phyloP scores from a whole-genome alignment of 2,888 invertebrate species.

The Blastobasis adustella region DNA sequence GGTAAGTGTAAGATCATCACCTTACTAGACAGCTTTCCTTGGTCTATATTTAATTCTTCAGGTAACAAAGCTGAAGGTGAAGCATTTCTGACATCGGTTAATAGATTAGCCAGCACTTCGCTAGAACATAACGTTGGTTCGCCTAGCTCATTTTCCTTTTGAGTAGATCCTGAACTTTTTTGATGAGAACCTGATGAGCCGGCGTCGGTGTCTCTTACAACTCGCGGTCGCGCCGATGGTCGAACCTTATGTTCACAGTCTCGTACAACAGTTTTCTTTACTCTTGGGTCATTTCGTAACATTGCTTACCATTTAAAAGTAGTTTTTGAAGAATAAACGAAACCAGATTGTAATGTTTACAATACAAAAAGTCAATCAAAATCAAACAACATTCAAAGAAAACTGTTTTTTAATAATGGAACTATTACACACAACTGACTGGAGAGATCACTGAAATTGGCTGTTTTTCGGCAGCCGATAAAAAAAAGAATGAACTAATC shows the following conservation, averaged over 20 bases:
- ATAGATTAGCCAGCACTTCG: slow-evolving; percentile 48
- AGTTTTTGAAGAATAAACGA: too few species aligned
- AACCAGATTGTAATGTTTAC: too few species aligned
- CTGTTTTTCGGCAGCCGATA: too few species aligned
- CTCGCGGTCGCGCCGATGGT: slow-evolving; percentile 23
- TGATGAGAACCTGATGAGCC: slow-evolving; percentile 18
- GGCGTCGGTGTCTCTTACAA: slow-evolving; percentile 33
- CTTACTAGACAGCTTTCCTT: slow-evolving; percentile 33
- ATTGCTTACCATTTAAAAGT: slow-evolving; percentile 14
- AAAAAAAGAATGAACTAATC: too few species aligned
- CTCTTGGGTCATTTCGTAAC: slow-evolving; percentile 42
- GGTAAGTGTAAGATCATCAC: slow-evolving; percentile 23
- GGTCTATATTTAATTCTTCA: slow-evolving; percentile 37
- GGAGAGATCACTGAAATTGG: too few species aligned
- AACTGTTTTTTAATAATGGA: too few species aligned
- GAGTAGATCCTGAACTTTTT: slow-evolving; percentile 16
- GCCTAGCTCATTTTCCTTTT: slow-evolving; percentile 34
- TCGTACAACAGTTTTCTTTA: slow-evolving; percentile 56
- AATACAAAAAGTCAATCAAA: too few species aligned
- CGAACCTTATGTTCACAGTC: slow-evolving; percentile 45
- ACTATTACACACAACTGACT: too few species aligned
- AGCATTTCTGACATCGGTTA: slow-evolving; percentile 39
- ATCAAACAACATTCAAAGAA: too few species aligned
- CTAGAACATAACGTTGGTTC: slow-evolving; percentile 57
- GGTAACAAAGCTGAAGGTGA: slow-evolving; percentile 23